Percentiles rank a stretch among this genome's conserved stretches.
These are phyloP conservation scores for Pseudanteris insignis DNA, from an alignment of 2,888 invertebrate species.

Conservation along the genomic window DNA sequence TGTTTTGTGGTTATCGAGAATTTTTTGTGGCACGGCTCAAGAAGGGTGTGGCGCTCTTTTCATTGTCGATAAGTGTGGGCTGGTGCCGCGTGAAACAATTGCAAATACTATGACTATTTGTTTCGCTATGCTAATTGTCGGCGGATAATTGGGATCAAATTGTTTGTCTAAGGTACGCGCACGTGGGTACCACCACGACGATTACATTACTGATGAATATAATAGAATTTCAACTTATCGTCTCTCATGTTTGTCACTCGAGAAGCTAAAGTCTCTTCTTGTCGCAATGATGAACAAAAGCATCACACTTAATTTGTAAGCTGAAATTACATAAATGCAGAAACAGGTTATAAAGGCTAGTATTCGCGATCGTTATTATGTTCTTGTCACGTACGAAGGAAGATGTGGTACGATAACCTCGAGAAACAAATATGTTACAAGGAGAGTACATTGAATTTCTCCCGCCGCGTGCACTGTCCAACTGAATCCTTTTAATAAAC, in stretches of 20 bases:
- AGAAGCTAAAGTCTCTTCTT: constrained; percentile 27
- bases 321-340: constrained; percentile 54
- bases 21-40: constrained; percentile 34
- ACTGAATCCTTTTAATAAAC: constrained; percentile 40
- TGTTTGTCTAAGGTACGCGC: constrained; percentile 6
- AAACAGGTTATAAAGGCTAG: constrained; percentile 55
- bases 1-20: constrained; percentile 45
- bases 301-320: constrained; percentile 43
- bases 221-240: constrained; percentile 35
- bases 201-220: constrained; percentile 34
- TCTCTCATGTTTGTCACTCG: constrained; percentile 32
- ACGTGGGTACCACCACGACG: constrained; percentile 7
- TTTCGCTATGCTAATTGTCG: constrained; percentile 3
- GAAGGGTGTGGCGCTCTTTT: constrained; percentile 28
- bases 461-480: constrained; percentile 36
- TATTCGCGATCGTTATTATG: constrained; percentile 55
- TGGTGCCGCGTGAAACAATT: constrained; percentile 27
- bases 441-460: constrained; percentile 46
- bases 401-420: constrained; percentile 58
- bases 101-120: constrained; percentile 12
- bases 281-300: constrained; percentile 47
- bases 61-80: constrained; percentile 15
- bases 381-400: constrained; percentile 56
- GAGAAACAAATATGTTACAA: constrained; percentile 58
- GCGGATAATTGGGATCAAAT: constrained; percentile 17